Evolutionary conservation across 2,113 vertebrate genomes (phyloP).

Genomic region (Piprites chloris): DNA sequence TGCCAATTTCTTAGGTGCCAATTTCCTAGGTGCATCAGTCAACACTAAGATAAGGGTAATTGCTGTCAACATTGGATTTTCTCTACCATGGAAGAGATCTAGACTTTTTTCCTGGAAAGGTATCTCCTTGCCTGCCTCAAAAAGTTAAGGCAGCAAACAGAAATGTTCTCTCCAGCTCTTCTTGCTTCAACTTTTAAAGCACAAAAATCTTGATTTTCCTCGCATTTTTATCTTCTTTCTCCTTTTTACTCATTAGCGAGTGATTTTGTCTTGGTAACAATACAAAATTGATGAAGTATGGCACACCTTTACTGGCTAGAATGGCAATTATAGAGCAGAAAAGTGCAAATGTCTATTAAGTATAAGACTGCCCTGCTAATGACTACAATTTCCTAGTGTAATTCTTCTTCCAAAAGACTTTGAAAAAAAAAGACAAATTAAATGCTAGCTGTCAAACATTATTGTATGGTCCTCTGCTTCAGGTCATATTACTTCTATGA

Average conservation of each 20-base stretch:
- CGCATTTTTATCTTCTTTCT: not conserved
- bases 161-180: not conserved
- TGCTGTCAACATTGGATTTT: not conserved
- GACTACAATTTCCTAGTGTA: not conserved
- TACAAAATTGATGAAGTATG: not conserved
- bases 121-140: not conserved
- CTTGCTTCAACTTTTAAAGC: not conserved
- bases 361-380: not conserved
- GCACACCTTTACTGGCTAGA: not conserved
- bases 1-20: not conserved
- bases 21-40: not conserved
- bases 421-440: not conserved
- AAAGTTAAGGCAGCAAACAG: not conserved
- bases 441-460: not conserved
- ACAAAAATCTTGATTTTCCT: not conserved
- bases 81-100: not conserved
- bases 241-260: not conserved
- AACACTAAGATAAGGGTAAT: not conserved
- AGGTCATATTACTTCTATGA: not conserved
- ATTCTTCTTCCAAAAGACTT: conserved; percentile 5
- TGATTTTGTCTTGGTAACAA: not conserved
- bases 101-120: not conserved
- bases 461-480: not conserved
- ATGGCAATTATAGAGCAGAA: not conserved
- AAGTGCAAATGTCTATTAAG: not conserved